Evolutionary conservation across 2,113 vertebrate genomes (phyloP).

Genomic region (Danionella cerebrum): DNA sequence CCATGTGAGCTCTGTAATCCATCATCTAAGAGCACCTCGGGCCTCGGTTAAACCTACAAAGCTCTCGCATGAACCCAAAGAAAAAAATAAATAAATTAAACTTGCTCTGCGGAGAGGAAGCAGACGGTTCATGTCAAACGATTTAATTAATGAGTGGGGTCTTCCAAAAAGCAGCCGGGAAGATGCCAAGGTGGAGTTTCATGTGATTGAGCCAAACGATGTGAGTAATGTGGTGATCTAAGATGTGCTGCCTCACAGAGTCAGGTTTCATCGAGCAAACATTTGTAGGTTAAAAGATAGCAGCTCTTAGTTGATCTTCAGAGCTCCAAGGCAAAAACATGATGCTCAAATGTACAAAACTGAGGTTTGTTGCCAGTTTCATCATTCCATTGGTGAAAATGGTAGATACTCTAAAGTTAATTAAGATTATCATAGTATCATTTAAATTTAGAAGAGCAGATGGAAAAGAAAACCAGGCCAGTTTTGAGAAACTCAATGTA

Average conservation of each 20-base stretch:
- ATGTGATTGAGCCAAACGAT: slow-evolving; percentile 31
- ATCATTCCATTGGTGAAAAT: too few species aligned
- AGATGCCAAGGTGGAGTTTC: slow-evolving; percentile 15
- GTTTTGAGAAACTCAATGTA: too few species aligned
- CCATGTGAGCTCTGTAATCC: background rate
- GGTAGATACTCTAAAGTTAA: too few species aligned
- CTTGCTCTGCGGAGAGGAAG: background rate
- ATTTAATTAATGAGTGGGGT: slow-evolving; percentile 29
- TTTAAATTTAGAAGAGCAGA: too few species aligned
- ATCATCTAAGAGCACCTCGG: background rate
- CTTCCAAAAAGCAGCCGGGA: background rate
- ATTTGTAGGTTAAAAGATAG: too few species aligned
- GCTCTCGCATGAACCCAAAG: background rate
- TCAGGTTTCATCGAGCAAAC: background rate
- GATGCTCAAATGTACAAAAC: too few species aligned
- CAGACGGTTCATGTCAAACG: background rate
- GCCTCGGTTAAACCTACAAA: slow-evolving; percentile 21
- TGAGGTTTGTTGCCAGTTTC: too few species aligned
- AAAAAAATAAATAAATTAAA: slow-evolving; percentile 13
- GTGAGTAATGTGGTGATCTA: slow-evolving; percentile 33
- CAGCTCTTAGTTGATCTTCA: too few species aligned
- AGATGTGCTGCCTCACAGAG: background rate
- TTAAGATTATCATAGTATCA: too few species aligned
- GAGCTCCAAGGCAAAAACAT: too few species aligned
- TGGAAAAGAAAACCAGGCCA: too few species aligned